Evolutionary conservation across 2,113 vertebrate species (phyloP).

Genomic region (Numida meleagris): DNA sequence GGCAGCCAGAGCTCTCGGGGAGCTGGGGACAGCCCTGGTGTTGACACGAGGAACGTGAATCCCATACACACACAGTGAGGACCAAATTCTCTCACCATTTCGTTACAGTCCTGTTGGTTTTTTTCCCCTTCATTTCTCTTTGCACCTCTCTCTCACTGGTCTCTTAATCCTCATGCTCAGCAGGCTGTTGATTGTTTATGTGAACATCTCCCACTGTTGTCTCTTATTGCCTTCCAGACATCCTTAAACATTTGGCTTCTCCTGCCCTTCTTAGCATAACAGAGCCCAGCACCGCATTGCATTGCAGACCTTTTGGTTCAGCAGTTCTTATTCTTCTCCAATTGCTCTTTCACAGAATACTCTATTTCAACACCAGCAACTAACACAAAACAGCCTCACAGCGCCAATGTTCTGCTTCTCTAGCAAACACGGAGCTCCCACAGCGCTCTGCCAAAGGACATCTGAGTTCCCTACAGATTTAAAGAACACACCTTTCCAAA

Average conservation of each 20-base stretch:
- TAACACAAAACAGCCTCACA: neutral
- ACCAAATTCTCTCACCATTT: neutral
- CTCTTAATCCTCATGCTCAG: slow-evolving; percentile 7
- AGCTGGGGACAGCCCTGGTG: neutral
- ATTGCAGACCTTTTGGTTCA: neutral
- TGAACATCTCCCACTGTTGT: neutral
- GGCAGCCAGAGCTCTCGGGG: rapidly evolving
- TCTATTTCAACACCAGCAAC: neutral
- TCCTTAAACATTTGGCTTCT: neutral
- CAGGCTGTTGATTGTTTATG: neutral
- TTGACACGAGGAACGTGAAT: neutral
- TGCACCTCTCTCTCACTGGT: neutral
- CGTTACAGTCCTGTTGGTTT: neutral
- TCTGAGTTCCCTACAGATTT: neutral
- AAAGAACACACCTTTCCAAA: neutral
- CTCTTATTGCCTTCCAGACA: neutral
- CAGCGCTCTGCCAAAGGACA: neutral
- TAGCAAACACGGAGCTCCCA: neutral
- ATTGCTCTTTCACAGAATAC: neutral
- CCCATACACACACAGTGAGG: neutral
- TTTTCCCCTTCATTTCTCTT: neutral
- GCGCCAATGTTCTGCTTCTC: neutral
- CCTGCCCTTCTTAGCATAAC: neutral
- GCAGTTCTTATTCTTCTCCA: neutral
- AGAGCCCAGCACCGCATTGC: neutral